Percentiles rank a stretch among this genome's conserved stretches.
These are phyloP conservation scores for Anguilla rostrata DNA, from an alignment of 2,113 vertebrate species.

Conservation along the genomic window DNA sequence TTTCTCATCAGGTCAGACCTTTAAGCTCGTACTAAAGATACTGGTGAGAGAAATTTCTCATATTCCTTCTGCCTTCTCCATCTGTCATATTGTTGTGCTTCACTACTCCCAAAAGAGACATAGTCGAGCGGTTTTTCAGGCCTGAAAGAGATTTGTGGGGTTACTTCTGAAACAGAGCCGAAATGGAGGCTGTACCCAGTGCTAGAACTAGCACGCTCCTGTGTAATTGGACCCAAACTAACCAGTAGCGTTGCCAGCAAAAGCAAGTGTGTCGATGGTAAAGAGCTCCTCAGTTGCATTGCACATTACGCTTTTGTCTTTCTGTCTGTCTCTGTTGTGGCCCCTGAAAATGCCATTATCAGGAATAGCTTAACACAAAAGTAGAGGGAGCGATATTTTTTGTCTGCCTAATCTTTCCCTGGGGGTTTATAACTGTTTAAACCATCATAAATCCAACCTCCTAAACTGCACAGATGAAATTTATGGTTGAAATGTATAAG, in stretches of 20 bases:
- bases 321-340: neutral
- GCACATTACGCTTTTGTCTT: neutral
- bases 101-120: neutral
- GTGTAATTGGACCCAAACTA: neutral
- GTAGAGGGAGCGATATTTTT: neutral
- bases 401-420: neutral
- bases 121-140: neutral
- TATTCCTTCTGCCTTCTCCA: neutral
- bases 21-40: neutral
- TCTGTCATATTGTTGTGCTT: neutral
- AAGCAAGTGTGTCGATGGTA: neutral
- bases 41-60: neutral
- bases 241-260: neutral
- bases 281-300: neutral
- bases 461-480: neutral
- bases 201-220: neutral
- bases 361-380: neutral
- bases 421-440: neutral
- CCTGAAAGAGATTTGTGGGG: neutral
- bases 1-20: neutral
- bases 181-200: neutral
- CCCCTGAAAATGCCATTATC: neutral
- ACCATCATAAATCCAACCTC: neutral
- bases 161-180: neutral
- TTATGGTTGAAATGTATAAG: neutral